Evolutionary conservation across 2,888 invertebrate species (phyloP).

Genomic region (Andrena chrysosceles): DNA sequence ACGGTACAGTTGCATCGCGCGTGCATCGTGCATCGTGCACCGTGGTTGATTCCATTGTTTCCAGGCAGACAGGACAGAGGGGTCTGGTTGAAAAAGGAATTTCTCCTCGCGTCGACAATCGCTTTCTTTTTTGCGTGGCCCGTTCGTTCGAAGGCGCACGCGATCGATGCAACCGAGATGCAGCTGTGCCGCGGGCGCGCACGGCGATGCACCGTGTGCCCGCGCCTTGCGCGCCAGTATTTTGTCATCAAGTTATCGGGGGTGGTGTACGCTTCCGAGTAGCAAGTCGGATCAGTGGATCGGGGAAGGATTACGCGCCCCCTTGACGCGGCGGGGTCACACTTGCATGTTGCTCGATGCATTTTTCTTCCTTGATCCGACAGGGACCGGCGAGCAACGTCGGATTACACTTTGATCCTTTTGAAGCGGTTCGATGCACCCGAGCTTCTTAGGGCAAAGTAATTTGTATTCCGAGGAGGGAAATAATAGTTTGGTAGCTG

Average conservation of each 20-base stretch:
- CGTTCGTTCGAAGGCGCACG: constrained; percentile 27
- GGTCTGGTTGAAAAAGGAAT: constrained; percentile 55
- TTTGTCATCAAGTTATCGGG: constrained; percentile 45
- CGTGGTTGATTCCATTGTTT: constrained; percentile 53
- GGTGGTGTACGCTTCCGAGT: constrained; percentile 8
- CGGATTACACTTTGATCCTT: constrained; percentile 5
- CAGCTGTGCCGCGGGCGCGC: constrained; percentile 14
- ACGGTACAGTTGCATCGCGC: constrained; percentile 55
- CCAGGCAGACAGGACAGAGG: constrained; percentile 49
- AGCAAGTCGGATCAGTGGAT: constrained; percentile 38
- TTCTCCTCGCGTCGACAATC: constrained; percentile 50
- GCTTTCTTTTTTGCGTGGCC: constrained; percentile 48
- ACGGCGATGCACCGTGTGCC: constrained; percentile 13
- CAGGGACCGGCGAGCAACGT: neutral
- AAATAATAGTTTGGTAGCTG: neutral
- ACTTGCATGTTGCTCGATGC: neutral
- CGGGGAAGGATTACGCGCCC: constrained; percentile 11
- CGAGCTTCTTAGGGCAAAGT: neutral
- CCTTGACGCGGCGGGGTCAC: neutral
- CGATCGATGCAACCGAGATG: constrained; percentile 47
- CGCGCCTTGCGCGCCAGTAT: constrained; percentile 34
- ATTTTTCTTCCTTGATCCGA: constrained; percentile 10
- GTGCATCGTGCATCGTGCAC: constrained; percentile 34
- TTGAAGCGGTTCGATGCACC: neutral
- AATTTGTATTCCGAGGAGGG: neutral